Evolutionary conservation across 2,113 vertebrate species (phyloP).

Genomic region (Phainopepla nitens): DNA sequence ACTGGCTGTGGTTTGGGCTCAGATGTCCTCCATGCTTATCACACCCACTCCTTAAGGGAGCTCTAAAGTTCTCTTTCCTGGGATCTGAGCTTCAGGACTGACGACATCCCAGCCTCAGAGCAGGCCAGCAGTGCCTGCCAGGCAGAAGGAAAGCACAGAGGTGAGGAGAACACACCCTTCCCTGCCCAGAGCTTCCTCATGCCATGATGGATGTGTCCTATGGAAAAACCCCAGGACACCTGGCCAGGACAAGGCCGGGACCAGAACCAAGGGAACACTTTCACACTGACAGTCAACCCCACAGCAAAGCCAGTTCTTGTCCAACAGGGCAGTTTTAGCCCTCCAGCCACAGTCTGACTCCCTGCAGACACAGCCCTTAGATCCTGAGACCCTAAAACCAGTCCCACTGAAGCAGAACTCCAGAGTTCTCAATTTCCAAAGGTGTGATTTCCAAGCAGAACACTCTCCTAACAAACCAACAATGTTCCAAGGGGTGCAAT

Average conservation of each 20-base stretch:
- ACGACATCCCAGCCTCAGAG: background rate
- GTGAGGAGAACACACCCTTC: background rate
- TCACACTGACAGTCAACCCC: fast-evolving
- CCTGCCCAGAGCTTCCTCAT: background rate
- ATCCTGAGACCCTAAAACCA: background rate
- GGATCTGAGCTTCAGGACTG: background rate
- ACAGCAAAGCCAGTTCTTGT: background rate
- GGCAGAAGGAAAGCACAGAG: background rate
- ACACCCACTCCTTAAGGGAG: background rate
- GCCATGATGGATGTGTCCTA: background rate
- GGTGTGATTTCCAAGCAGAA: background rate
- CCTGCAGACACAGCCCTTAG: background rate
- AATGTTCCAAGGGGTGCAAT: background rate
- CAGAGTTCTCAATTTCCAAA: background rate
- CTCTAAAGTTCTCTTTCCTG: background rate
- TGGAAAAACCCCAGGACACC: background rate
- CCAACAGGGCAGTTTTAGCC: background rate
- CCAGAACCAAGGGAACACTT: background rate
- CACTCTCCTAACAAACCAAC: background rate
- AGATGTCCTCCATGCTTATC: background rate
- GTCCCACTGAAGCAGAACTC: background rate
- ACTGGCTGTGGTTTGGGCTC: background rate
- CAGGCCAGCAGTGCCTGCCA: background rate
- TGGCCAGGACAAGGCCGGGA: background rate
- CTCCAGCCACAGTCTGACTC: background rate